Base-by-base conservation (phyloP, 2,888 invertebrate species). In the Polyommatus icarus region DNA sequence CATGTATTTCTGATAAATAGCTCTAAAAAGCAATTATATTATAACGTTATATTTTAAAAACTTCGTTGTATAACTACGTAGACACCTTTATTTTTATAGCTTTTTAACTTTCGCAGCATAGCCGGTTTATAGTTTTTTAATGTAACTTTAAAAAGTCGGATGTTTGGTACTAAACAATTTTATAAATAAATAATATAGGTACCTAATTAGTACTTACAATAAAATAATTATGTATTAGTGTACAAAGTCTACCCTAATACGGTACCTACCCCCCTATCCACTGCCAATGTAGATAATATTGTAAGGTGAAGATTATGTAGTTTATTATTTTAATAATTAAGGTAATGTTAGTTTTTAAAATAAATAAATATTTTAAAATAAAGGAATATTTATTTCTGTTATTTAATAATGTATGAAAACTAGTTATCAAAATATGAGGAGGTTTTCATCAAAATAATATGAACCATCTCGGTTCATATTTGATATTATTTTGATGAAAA, bases 271-370 rank as follows among this genome's bases (percentile, higher is more conserved):
- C 24, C 18, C 20, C 29, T 54, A 73, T 54, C 46, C 75, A 73
- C 73, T 75, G 75, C 75, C 75, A 75, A 50, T 75, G 50, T 75
- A 75, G 75, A 75, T 73, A 73, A 61, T 67, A 67, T 59, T 75
- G 75, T 75, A 54, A 75, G 75, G 75, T 32, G 75, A 75, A 75
- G 15, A 50, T 75, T 75, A 75, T 40, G 50, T 75, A 75, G 50
- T 15, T 29, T 54, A 24, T 29, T 54, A 54, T 75, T 75, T 54
- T 32, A 24, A 24, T 75, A 75, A 36, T 59, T 61, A 76, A 54
- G 59, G 76, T 76, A 54, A 24, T 75, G 57, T 61, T 20, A 76
- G 40, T 59, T 76, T 61, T n/a, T 20, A 59, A 32, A 24, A 7
- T 61, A 36, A 76, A 59, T 76, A 76, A 57, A 76, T 61, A 59